Percentiles rank a stretch among this genome's conserved stretches.
Conservation (phyloP, 2,888 invertebrate genomes). For the Brachyopa scutellaris region DNA sequence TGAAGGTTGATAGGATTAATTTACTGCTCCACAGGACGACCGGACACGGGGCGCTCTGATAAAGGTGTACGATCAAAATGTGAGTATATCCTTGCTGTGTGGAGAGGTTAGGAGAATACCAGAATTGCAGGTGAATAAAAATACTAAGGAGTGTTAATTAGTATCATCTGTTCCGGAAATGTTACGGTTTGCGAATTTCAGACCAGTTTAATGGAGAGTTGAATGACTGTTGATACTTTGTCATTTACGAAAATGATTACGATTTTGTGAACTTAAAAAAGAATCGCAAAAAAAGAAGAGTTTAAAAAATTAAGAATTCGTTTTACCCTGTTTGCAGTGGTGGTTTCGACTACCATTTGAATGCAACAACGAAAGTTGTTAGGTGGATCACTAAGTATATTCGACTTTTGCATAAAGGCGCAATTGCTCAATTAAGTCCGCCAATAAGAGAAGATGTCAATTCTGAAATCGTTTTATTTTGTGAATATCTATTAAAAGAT, state of each 20-base stretch:
- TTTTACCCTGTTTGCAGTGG: too few relatives aligned
- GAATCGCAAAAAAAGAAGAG: too few relatives aligned
- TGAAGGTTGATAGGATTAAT: constrained; percentile 65
- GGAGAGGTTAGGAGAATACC: constrained; percentile 31
- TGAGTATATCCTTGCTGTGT: constrained; percentile 24
- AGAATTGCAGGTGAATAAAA: constrained; percentile 56
- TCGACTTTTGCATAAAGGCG: too few relatives aligned
- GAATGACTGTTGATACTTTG: neutral
- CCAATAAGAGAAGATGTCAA: too few relatives aligned
- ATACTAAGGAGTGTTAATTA: constrained; percentile 67
- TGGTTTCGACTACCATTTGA: too few relatives aligned
- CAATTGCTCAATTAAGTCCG: too few relatives aligned
- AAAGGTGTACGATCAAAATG: constrained; percentile 28
- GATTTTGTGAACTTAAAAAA: too few relatives aligned
- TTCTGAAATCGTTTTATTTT: too few relatives aligned
- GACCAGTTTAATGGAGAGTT: constrained; percentile 31
- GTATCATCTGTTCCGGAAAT: constrained; percentile 57
- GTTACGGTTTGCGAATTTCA: constrained; percentile 26
- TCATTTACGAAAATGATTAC: constrained; percentile 5
- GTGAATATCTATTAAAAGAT: too few relatives aligned
- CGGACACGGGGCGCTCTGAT: constrained; percentile 9
- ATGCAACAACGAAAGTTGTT: too few relatives aligned
- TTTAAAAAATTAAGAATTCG: too few relatives aligned
- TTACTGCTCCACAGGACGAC: constrained; percentile 42
- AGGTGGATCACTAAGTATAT: too few relatives aligned